Base-by-base conservation (phyloP, 2,113 vertebrate species). In the Murina feae region DNA sequence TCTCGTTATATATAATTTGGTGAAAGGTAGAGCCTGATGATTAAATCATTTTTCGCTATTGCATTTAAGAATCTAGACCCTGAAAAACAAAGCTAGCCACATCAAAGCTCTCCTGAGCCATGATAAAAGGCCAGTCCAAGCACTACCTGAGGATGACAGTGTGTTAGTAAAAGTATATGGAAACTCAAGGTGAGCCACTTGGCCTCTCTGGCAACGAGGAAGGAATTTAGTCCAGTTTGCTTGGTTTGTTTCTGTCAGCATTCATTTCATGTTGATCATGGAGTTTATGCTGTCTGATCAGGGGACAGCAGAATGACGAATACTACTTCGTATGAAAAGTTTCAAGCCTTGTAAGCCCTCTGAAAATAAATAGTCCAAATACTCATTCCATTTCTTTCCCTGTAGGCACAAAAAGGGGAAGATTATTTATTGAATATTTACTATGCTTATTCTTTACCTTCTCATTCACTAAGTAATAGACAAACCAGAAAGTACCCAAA, bases 351-450 rank as follows among this genome's bases (percentile, higher is more conserved):
- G 95, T 75, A 99, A 98, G 17, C 98, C 99, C 91, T 99, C 98
- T 4, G 96, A 84, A 93, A 98, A 99, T 88, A 99, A 98, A 97
- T 99, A 99, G 85, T 99, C 97, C 98, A 99, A 96, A 93, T 99
- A 99, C 98, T 98, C 98, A 88, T 98, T 98, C 99, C 99, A 99
- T 47, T 83, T 98, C 95, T 97, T 99, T 58, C 98, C 98, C 97
- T 98, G 81, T 72, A 98, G 94, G 96, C 97, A 90, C 87, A 96
- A 80, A 97, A 91, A 94, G 95, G n/a, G 39, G 35, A 80, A 93
- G 93, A 85, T 93, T 93, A 97, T 13, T 95, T 72, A 82, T 63
- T 32, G 20, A 93, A 76, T 84, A 96, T 78, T 90, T 76, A 69
- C 20, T 69, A 35, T 53, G 30, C 16, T 91, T 74, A 89, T 74